Percentiles rank a stretch among this genome's conserved stretches.
These are phyloP conservation scores for Drosophila borborema DNA, from an alignment of 2,888 invertebrate species.

Conservation along the genomic window DNA sequence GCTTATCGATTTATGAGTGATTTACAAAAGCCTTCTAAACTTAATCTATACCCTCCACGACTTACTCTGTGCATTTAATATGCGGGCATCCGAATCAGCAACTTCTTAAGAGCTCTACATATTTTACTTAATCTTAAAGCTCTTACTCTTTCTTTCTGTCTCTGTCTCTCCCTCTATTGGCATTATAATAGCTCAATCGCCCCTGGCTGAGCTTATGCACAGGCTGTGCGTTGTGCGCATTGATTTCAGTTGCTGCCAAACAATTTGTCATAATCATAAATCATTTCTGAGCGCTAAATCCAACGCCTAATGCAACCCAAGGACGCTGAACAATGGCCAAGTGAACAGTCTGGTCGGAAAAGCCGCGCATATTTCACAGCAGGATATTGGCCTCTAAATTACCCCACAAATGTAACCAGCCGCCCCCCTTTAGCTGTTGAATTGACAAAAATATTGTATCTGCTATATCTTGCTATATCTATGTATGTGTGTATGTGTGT, in stretches of 20 bases:
- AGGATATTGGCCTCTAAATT: slow-evolving; percentile 84
- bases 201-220: slow-evolving; percentile 30
- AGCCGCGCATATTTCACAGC: slow-evolving; percentile 84
- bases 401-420: slow-evolving; percentile 75
- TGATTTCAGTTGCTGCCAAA: slow-evolving; percentile 58
- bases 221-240: slow-evolving; percentile 18
- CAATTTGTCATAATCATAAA: slow-evolving; percentile 83
- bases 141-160: slow-evolving; percentile 6
- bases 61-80: not conserved
- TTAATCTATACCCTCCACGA: not conserved
- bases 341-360: slow-evolving; percentile 54
- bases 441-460: slow-evolving; percentile 55
- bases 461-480: slow-evolving; percentile 5
- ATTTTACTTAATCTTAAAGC: slow-evolving; percentile 36
- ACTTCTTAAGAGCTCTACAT: slow-evolving; percentile 7
- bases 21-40: not conserved
- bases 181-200: not conserved
- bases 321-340: slow-evolving; percentile 57
- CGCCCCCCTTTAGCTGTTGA: slow-evolving; percentile 6
- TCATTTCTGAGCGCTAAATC: slow-evolving; percentile 79
- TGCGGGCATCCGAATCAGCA: not conserved
- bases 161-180: not conserved
- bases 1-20: slow-evolving; percentile 13
- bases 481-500: not conserved
- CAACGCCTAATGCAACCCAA: slow-evolving; percentile 67